Evolutionary conservation across 1,140 invertebrate species (phyloP).

Genomic region (Metopolophium dirhodum): DNA sequence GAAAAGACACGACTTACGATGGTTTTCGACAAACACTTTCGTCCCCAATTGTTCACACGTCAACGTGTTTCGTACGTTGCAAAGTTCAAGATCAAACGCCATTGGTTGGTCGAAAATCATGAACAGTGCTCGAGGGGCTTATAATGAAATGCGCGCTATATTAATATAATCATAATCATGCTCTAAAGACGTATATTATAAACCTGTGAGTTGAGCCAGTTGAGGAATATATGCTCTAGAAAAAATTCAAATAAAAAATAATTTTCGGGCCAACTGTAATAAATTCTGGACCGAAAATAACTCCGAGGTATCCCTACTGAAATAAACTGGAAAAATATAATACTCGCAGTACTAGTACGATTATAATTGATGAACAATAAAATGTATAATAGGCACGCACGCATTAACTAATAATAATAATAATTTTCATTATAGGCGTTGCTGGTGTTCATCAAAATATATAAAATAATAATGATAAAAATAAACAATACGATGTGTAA

Average conservation of each 20-base stretch:
- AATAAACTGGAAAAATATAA: background rate
- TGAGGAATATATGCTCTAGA: background rate
- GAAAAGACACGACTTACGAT: background rate
- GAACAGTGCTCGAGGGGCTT: background rate
- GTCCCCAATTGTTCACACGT: background rate
- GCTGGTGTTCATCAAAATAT: background rate
- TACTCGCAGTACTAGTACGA: background rate
- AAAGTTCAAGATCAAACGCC: background rate
- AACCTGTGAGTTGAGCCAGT: background rate
- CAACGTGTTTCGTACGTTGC: background rate
- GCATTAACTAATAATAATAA: too few relatives aligned
- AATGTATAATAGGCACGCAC: background rate
- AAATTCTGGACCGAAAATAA: background rate
- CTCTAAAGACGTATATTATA: too few relatives aligned
- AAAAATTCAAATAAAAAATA: background rate
- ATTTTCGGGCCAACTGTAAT: background rate
- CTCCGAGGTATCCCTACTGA: too few relatives aligned
- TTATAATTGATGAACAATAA: background rate
- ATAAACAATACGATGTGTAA: background rate
- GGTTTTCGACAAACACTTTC: background rate
- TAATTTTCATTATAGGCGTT: background rate
- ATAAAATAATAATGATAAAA: background rate
- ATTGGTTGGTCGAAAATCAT: background rate
- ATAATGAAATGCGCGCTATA: background rate
- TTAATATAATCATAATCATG: background rate